phyloP scores from a whole-genome alignment of 2,113 vertebrate genomes.

The Octodon degus region DNA sequence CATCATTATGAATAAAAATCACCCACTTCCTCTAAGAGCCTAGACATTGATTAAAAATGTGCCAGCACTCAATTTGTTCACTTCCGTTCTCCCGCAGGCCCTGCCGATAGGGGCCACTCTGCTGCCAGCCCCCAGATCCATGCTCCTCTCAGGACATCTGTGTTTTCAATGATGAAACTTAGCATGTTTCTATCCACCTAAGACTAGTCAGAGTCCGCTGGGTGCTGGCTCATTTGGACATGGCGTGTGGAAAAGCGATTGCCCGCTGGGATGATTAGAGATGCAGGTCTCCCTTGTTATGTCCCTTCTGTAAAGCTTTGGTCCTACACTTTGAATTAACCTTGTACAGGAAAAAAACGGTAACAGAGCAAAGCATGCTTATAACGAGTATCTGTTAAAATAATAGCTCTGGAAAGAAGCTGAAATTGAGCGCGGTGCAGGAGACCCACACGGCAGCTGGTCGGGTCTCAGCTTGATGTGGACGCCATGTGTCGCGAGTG shows the following conservation, averaged over 20 bases:
- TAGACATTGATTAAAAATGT: constrained; percentile 38
- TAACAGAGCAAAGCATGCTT: constrained; percentile 5
- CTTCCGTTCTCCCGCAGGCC: background rate
- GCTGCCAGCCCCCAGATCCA: background rate
- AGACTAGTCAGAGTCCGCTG: background rate
- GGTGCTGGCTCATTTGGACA: background rate
- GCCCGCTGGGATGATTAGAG: constrained; percentile 44
- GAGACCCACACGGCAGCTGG: constrained; percentile 52
- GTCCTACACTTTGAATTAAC: constrained; percentile 47
- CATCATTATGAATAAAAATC: background rate
- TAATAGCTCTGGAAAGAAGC: constrained; percentile 60
- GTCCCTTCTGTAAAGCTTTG: constrained; percentile 31
- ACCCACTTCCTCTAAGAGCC: background rate
- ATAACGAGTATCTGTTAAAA: constrained; percentile 76
- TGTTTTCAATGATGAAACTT: constrained; percentile 37
- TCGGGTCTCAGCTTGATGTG: constrained; percentile 59
- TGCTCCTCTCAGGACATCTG: constrained; percentile 9
- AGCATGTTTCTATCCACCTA: background rate
- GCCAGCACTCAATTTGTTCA: background rate
- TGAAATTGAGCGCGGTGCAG: constrained; percentile 22
- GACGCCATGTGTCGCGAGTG: constrained; percentile 13
- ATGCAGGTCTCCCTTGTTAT: background rate
- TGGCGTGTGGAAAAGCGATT: constrained; percentile 53
- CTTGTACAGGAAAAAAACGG: constrained; percentile 46
- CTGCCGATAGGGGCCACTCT: background rate